Evolutionary conservation across 2,888 invertebrate species (phyloP).

Genomic region (Phytoseiulus persimilis): DNA sequence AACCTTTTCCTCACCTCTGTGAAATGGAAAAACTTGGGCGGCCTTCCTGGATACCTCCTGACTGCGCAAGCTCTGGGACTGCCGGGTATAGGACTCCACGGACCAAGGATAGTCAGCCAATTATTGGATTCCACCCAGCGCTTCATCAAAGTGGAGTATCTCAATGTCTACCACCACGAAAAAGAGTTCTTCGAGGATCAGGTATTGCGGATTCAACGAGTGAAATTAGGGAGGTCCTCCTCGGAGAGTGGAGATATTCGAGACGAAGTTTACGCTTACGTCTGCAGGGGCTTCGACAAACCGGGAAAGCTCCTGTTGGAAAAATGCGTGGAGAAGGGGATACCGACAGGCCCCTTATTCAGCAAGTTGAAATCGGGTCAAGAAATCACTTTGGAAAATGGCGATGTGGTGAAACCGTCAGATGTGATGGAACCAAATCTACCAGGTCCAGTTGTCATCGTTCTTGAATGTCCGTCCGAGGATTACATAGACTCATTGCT

Average conservation of each 20-base stretch:
- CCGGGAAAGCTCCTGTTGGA: slow-evolving; percentile 65
- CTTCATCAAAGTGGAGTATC: neutral
- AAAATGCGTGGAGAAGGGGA: slow-evolving; percentile 69
- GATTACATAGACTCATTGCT: slow-evolving; percentile 61
- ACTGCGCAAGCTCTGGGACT: slow-evolving; percentile 79
- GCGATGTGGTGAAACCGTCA: slow-evolving; percentile 55
- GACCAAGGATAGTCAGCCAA: slow-evolving; percentile 52
- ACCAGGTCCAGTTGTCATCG: slow-evolving; percentile 53
- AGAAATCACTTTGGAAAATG: slow-evolving; percentile 67
- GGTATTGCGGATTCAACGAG: neutral
- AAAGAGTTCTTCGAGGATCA: neutral
- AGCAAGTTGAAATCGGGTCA: slow-evolving; percentile 74
- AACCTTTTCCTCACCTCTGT: slow-evolving; percentile 79
- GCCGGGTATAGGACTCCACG: slow-evolving; percentile 68
- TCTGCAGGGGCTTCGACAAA: slow-evolving; percentile 55
- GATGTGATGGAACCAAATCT: slow-evolving; percentile 44
- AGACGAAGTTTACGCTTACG: slow-evolving; percentile 40
- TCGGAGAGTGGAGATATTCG: slow-evolving; percentile 33
- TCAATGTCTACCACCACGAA: neutral
- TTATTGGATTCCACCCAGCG: neutral
- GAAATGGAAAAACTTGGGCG: slow-evolving; percentile 76
- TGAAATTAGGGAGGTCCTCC: neutral
- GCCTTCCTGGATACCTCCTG: slow-evolving; percentile 66
- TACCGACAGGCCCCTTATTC: slow-evolving; percentile 74
- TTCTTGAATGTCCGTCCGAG: slow-evolving; percentile 71